Base-by-base conservation (phyloP, 2,113 vertebrate species). In the Marmota flaviventris region DNA sequence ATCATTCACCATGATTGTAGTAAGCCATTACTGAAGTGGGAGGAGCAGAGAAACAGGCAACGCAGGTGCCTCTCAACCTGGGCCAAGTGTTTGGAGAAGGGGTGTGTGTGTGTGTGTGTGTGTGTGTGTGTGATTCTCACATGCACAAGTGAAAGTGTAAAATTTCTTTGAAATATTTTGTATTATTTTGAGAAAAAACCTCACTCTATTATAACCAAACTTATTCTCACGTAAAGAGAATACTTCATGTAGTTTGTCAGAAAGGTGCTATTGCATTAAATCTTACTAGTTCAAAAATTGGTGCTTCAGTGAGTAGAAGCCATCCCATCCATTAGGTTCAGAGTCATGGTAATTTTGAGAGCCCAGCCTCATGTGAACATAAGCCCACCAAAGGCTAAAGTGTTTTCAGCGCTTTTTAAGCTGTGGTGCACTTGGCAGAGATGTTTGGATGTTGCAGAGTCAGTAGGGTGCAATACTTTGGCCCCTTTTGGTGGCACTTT, bases 151-250 rank as follows among this genome's bases (percentile, higher is more conserved):
- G 65, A 81, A 91, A 75, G 6, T 85, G 76, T 58, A n/a, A 88
- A 93, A 51, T 25, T 69, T 79, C 48, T 85, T 63, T 69, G 65
- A 89, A 79, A 89, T 58, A 81, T 67, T 5, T 8, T 70, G 39
- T 25, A 81, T 95, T 92, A 48, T 85, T 90, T 81, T n/a, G 16
- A n/a, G 84, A 93, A 76, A 77, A 93, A 63, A 10, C 6, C 63
- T 75, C 73, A n/a, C 42, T 75, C 25, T 69, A 51, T 88, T 91
- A n/a, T 25, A 81, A 8, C 6, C 79, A 69, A 69, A 56, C 16
- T 67, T 75, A 17, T 58, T 84, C 92, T 89, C 32, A 73, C 67
- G 27, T 67, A 61, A 42, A 93, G 90, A 75, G 58, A 72, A 70
- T 34, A 51, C 37, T 58, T 92, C 22, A 67, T 22, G 39, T 67